Evolutionary conservation across 1,140 invertebrate species (phyloP), one percentile per base, ranked within the genome.

Genomic region (Argopecten irradians): DNA sequence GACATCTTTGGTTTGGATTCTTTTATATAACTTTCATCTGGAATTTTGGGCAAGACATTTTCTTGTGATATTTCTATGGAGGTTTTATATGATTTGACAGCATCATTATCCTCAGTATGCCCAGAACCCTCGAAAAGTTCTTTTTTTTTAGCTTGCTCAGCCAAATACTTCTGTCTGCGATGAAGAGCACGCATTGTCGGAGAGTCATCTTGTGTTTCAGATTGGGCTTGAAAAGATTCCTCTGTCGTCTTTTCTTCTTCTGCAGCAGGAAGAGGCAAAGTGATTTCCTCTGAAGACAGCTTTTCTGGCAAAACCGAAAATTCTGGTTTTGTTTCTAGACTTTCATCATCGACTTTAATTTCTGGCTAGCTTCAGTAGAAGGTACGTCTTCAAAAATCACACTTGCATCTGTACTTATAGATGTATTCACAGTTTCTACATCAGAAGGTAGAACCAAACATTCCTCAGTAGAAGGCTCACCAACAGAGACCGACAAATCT

Each of bases 91-190:
- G n/a, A 71, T 28, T 71, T 5, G 55, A 71, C 55, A 16, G 55
- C 22, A 28, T 11, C 55, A 71, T n/a, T 71, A 71, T 71, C 1
- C 55, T 71, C n/a, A 71, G 16, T 71, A 71, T 71, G 55, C 55
- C 55, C 55, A 71, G 55, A 71, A 71, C 22, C 55, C 55, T 71
- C 55, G 55, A 71, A 71, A 71, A 71, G 55, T 71, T 71, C 55
- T 71, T 71, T 71, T 71, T 71, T 71, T 71, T 71, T 71, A 71
- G 55, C 55, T 28, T 71, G 55, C 55, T 71, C 55, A 28, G 55
- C 55, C 55, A 71, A 71, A 71, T 71, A 71, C n/a, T 71, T 71
- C 16, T 71, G 55, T 71, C 55, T 71, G 7, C 55, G 55, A 71
- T 1, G 55, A 3, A 71, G 8, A 7, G 55, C 55, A 28, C 55